phyloP scores from a whole-genome alignment of 2,113 vertebrate genomes.

The Salvelinus fontinalis region DNA sequence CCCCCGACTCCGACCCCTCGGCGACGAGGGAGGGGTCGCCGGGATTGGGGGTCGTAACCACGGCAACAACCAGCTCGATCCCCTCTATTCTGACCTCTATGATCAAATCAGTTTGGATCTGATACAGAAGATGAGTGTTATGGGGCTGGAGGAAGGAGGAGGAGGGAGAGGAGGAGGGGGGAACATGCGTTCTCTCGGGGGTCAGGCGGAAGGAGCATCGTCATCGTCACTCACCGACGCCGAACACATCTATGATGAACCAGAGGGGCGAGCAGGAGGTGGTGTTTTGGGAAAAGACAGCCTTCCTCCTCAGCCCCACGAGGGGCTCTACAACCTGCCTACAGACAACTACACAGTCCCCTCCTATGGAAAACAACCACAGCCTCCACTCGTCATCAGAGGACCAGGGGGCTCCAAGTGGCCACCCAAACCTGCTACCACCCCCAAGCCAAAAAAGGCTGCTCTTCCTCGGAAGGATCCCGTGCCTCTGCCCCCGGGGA shows the following conservation, averaged over 20 bases:
- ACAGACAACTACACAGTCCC: no score
- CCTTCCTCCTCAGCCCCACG: no score
- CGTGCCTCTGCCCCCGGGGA: constrained; percentile 53
- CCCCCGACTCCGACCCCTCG: constrained; percentile 56
- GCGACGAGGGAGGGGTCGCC: constrained; percentile 53
- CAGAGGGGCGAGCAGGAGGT: constrained; percentile 38
- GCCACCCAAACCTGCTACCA: constrained; percentile 79
- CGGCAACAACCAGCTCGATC: constrained; percentile 30
- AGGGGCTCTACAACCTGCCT: no score
- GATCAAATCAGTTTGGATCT: constrained; percentile 74
- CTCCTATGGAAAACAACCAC: not conserved
- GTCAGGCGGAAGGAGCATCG: constrained; percentile 36
- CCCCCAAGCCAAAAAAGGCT: constrained; percentile 80
- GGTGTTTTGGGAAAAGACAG: constrained; percentile 6
- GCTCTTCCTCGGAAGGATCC: constrained; percentile 64
- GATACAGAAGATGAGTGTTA: constrained; percentile 36
- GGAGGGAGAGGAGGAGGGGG: not conserved
- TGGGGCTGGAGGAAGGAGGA: constrained; percentile 59
- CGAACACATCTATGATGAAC: constrained; percentile 95
- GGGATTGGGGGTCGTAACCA: constrained; percentile 27
- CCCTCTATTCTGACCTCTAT: constrained; percentile 72
- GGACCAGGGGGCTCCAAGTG: constrained; percentile 67
- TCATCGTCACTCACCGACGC: not conserved
- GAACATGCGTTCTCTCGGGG: constrained; percentile 28
- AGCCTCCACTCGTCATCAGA: constrained; percentile 39